Conservation (phyloP, 1,140 invertebrate species). For the Pentalonia nigronervosa region DNA sequence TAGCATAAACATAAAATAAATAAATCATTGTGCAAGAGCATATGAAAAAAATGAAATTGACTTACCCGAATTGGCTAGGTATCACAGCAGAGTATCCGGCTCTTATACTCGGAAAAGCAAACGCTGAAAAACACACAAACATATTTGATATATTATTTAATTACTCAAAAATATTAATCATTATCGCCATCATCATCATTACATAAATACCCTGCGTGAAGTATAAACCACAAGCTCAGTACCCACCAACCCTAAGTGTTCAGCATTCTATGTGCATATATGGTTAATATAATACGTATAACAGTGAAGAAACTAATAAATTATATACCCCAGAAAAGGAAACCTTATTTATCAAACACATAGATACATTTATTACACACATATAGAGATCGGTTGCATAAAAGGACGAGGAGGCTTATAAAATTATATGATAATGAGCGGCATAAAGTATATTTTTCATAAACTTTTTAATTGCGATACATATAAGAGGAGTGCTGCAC, state of each 20-base stretch:
- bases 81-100: conserved; percentile 62
- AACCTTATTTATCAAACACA: conserved; percentile 19
- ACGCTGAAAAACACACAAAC: conserved; percentile 61
- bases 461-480: not conserved
- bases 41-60: conserved; percentile 34
- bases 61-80: conserved; percentile 63
- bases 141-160: conserved; percentile 19
- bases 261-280: not conserved
- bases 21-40: conserved; percentile 53
- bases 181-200: not conserved
- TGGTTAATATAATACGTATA: conserved; percentile 7
- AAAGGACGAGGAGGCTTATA: not conserved
- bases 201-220: not conserved
- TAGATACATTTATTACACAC: not conserved
- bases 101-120: conserved; percentile 62
- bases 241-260: not conserved
- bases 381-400: not conserved
- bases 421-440: not conserved
- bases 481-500: not conserved
- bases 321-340: not conserved
- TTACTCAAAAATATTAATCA: not conserved
- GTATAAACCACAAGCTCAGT: not conserved
- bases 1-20: conserved; percentile 37
- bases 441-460: not conserved
- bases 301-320: conserved; percentile 3